phyloP scores from a whole-genome alignment of 2,797 vertebrate species.

The Myotis daubentonii region DNA sequence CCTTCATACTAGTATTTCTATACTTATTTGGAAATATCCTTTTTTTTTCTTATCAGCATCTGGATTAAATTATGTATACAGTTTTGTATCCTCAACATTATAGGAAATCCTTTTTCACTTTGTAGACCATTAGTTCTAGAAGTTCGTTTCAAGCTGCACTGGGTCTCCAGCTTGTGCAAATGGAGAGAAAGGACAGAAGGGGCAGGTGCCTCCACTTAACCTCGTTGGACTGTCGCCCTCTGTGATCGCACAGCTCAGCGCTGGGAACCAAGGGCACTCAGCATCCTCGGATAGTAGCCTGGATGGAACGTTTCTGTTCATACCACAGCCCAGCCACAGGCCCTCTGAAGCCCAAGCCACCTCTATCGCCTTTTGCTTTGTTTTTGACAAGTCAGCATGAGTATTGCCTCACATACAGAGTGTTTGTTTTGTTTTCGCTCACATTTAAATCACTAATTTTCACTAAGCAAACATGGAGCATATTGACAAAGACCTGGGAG shows the following conservation, averaged over 20 bases:
- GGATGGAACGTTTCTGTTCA: background rate
- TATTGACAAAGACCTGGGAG: background rate
- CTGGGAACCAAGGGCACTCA: background rate
- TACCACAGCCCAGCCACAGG: background rate
- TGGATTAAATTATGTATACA: background rate
- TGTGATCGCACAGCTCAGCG: background rate
- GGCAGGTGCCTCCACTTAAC: background rate
- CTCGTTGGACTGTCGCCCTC: background rate
- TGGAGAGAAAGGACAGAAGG: background rate
- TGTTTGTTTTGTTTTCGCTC: background rate
- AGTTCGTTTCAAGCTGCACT: background rate
- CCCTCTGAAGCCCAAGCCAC: background rate
- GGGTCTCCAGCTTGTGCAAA: background rate
- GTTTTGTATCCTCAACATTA: background rate
- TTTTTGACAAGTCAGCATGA: slow-evolving; percentile 4
- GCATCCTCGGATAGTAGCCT: background rate
- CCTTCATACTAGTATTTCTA: background rate
- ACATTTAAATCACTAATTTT: slow-evolving; percentile 21
- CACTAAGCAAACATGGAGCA: background rate
- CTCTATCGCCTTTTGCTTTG: background rate
- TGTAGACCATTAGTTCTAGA: background rate
- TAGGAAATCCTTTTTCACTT: background rate
- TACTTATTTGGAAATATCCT: background rate
- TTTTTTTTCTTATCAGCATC: slow-evolving; percentile 7
- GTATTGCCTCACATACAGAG: background rate